A percentile compares a stretch with the other conserved stretches of the same genome.
Evolutionary conservation across 2,113 vertebrate species (phyloP).

Genomic region (Atrichornis clamosus): DNA sequence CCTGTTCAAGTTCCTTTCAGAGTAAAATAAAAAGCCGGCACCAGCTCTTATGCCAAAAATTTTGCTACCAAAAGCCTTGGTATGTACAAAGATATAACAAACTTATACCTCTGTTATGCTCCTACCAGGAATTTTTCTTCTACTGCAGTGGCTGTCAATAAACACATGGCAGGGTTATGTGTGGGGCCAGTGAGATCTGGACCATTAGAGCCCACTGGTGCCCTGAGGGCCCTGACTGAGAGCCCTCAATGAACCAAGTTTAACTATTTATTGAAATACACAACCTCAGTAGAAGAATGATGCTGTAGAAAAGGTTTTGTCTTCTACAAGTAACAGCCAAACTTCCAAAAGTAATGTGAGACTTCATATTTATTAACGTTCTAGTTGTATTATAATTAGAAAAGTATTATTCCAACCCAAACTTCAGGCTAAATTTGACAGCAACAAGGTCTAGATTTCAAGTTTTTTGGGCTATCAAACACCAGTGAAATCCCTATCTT

Average conservation of each 20-base stretch:
- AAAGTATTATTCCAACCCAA: background rate
- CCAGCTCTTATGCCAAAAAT: background rate
- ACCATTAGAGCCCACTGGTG: background rate
- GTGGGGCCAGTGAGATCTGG: background rate
- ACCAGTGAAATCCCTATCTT: background rate
- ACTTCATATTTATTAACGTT: background rate
- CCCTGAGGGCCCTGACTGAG: background rate
- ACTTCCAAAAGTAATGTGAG: background rate
- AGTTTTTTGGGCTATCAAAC: background rate
- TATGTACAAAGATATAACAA: background rate
- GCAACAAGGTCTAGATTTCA: background rate
- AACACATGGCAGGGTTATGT: background rate
- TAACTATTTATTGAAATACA: background rate
- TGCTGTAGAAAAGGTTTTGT: background rate
- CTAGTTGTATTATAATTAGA: background rate
- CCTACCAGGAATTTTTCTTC: background rate
- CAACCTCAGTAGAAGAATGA: background rate
- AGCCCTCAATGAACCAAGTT: background rate
- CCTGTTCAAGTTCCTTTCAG: background rate
- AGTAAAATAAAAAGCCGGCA: background rate
- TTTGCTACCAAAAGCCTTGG: background rate
- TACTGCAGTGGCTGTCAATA: background rate
- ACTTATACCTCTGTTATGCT: background rate
- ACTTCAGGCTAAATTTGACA: background rate
- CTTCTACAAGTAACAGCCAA: background rate